Evolutionary conservation across 2,797 vertebrate species (phyloP).

Genomic region (Macropus fuliginosus): DNA sequence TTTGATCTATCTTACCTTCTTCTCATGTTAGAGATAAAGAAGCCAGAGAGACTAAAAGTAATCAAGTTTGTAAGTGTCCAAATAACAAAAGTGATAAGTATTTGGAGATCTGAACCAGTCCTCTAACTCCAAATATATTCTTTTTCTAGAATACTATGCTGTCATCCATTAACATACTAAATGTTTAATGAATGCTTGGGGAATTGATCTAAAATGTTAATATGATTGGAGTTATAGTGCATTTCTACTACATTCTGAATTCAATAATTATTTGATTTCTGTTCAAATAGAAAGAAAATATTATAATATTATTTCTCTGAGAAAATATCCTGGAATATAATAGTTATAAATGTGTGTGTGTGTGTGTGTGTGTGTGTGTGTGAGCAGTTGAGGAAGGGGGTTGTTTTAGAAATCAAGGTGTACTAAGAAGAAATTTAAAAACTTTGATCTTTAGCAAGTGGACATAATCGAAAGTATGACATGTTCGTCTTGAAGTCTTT

Average conservation of each 20-base stretch:
- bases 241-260: not conserved
- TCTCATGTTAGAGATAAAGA: not conserved
- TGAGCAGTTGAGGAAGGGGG: not conserved
- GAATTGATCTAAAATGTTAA: not conserved
- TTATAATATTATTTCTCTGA: not conserved
- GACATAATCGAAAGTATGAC: not conserved
- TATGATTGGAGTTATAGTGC: not conserved
- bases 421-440: not conserved
- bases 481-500: not conserved
- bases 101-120: not conserved
- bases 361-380: too few relatives aligned
- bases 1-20: constrained; percentile 12
- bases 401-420: not conserved
- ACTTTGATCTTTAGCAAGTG: not conserved
- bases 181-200: not conserved
- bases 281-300: not conserved
- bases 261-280: not conserved
- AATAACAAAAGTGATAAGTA: not conserved
- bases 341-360: not conserved
- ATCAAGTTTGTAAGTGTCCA: not conserved
- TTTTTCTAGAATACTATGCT: not conserved
- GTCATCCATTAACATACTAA: not conserved
- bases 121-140: not conserved
- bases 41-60: not conserved
- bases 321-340: not conserved